phyloP scores from a whole-genome alignment of 2,888 invertebrate genomes.

The Drosophila emarginata region DNA sequence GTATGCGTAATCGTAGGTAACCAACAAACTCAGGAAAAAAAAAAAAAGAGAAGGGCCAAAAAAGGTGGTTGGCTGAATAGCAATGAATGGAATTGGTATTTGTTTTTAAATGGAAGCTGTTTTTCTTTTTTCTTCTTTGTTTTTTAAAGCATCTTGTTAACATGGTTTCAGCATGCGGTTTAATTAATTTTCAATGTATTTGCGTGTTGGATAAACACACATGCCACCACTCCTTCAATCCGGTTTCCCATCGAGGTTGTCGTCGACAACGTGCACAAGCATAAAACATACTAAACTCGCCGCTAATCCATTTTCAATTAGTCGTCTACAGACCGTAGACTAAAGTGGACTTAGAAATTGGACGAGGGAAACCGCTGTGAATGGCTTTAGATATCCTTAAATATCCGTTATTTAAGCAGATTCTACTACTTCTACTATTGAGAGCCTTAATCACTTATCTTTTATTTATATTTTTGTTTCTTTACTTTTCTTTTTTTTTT shows the following conservation, averaged over 20 bases:
- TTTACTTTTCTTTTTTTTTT: not conserved
- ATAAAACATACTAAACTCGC: slow-evolving; percentile 20
- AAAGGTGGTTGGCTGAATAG: not conserved
- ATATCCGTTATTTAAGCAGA: not conserved
- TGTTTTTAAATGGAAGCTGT: slow-evolving; percentile 35
- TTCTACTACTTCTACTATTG: not conserved
- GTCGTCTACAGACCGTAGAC: not conserved
- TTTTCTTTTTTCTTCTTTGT: slow-evolving; percentile 30
- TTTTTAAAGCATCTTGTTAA: slow-evolving; percentile 68
- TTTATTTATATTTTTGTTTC: not conserved
- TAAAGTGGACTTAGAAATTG: slow-evolving; percentile 3
- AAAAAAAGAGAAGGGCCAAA: not conserved
- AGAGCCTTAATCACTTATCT: not conserved
- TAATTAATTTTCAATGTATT: slow-evolving; percentile 72
- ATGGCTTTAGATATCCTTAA: not conserved
- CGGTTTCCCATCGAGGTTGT: not conserved
- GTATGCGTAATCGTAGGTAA: slow-evolving; percentile 60
- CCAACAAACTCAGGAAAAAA: not conserved
- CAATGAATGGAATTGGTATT: slow-evolving; percentile 19
- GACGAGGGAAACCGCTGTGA: not conserved
- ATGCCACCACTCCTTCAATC: not conserved
- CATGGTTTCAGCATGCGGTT: slow-evolving; percentile 63
- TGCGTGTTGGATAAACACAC: slow-evolving; percentile 12
- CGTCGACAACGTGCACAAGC: slow-evolving; percentile 24
- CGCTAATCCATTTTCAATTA: slow-evolving; percentile 43